Evolutionary conservation across 2,888 invertebrate genomes (phyloP).

Genomic region (Clivina fossor): DNA sequence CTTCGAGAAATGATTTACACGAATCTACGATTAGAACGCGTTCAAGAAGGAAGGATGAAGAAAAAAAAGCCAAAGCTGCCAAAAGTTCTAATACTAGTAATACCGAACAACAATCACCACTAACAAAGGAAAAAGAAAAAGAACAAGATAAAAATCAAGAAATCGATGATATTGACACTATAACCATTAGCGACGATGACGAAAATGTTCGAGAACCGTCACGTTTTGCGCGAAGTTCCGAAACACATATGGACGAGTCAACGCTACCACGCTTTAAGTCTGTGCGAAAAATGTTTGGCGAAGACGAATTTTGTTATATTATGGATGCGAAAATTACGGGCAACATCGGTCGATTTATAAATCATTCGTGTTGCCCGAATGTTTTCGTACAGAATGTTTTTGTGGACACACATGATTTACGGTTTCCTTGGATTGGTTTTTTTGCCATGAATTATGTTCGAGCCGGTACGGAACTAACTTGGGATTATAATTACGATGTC

Average conservation of each 20-base stretch:
- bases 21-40: too few species aligned
- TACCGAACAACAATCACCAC: constrained; percentile 4
- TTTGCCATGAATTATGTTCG: constrained; percentile 80
- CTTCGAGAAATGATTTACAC: too few species aligned
- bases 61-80: too few species aligned
- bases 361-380: constrained; percentile 94
- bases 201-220: too few species aligned
- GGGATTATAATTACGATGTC: constrained; percentile 98
- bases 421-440: constrained; percentile 93
- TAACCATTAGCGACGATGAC: constrained; percentile 65
- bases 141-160: constrained; percentile 43
- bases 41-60: too few species aligned
- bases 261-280: constrained; percentile 63
- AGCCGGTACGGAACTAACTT: constrained; percentile 93
- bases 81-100: too few species aligned
- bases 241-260: constrained; percentile 55
- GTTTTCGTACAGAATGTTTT: constrained; percentile 98
- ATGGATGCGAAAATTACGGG: constrained; percentile 98
- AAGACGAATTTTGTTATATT: constrained; percentile 83
- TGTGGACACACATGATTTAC: constrained; percentile 95
- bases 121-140: constrained; percentile 7
- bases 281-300: constrained; percentile 73
- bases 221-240: constrained; percentile 71
- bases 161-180: constrained; percentile 54
- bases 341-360: constrained; percentile 94